phyloP scores from a whole-genome alignment of 2,797 vertebrate species.

The Spinibarbus caldwelli region DNA sequence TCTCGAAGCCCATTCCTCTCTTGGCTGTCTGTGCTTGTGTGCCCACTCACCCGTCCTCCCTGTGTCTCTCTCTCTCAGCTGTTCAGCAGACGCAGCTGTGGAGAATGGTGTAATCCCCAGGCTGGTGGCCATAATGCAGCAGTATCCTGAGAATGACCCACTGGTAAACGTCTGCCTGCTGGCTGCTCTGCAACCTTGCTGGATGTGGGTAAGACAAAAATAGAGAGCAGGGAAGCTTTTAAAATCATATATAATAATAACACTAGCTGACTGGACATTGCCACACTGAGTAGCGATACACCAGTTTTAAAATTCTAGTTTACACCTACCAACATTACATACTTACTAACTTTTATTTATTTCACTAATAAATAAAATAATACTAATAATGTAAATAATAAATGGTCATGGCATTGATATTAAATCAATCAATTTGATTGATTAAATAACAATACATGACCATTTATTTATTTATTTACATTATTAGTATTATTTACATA shows the following conservation, averaged over 20 bases:
- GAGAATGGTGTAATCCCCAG: constrained; percentile 83
- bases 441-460: neutral
- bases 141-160: constrained; percentile 84
- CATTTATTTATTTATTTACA: neutral
- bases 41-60: neutral
- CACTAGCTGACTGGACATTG: neutral
- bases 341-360: neutral
- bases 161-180: constrained; percentile 87
- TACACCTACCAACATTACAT: neutral
- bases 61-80: constrained; percentile 67
- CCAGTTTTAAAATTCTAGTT: neutral
- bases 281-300: neutral
- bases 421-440: neutral
- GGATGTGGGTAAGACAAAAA: constrained; percentile 83
- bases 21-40: constrained; percentile 17
- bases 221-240: neutral
- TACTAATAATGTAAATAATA: no score
- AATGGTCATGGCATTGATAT: no score
- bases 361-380: neutral
- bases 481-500: neutral
- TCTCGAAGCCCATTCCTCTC: constrained; percentile 6
- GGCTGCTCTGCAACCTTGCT: constrained; percentile 88
- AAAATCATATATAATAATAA: constrained; percentile 6
- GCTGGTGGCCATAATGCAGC: constrained; percentile 83
- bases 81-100: constrained; percentile 87